These are phyloP conservation scores for Tachycineta bicolor DNA, from an alignment of 2,113 vertebrate genomes.

Conservation along the genomic window DNA sequence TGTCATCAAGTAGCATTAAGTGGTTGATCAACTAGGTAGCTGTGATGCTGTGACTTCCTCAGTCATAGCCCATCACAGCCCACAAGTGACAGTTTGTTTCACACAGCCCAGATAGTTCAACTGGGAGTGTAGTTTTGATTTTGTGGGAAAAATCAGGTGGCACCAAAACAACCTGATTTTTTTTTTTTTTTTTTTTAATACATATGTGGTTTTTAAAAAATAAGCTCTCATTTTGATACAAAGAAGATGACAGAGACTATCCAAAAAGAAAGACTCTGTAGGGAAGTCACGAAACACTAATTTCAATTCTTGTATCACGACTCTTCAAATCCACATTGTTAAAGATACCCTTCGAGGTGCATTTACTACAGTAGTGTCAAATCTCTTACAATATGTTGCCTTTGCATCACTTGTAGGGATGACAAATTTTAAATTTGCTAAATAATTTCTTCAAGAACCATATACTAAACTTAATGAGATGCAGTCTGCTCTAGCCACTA, in stretches of 20 bases:
- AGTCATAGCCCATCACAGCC: neutral
- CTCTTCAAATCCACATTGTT: neutral
- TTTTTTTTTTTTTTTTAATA: too few species aligned
- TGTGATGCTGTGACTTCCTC: neutral
- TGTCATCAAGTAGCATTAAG: neutral
- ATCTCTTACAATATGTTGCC: neutral
- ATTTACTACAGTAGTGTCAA: neutral
- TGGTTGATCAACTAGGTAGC: neutral
- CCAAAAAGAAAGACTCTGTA: neutral
- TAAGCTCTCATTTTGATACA: neutral
- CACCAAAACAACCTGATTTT: neutral
- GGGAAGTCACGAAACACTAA: neutral
- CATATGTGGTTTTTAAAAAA: neutral
- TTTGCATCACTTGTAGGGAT: neutral
- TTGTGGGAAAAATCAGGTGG: neutral
- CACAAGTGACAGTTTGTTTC: neutral
- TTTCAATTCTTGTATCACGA: neutral
- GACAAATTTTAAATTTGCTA: neutral
- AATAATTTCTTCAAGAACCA: neutral
- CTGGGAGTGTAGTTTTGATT: neutral
- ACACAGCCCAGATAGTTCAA: neutral
- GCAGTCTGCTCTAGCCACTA: neutral
- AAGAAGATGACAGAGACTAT: neutral
- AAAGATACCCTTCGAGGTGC: neutral
- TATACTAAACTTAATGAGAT: neutral